Base-by-base conservation (phyloP, 2,888 invertebrate species). In the Geophilus truncorum region DNA sequence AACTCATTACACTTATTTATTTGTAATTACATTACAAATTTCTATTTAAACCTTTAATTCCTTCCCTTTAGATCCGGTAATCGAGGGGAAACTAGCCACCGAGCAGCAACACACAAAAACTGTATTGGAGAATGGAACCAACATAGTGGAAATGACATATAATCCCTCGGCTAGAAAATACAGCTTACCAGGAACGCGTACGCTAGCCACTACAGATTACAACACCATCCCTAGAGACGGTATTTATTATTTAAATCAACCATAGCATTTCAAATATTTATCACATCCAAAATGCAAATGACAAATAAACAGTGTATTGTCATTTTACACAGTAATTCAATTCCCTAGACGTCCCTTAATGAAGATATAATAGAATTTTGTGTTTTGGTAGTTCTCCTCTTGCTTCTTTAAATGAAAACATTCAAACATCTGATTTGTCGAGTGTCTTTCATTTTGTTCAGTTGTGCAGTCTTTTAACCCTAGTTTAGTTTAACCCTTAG, bases 71-170 rank as follows among this genome's bases (percentile, higher is more conserved):
- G 80, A 80, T 80, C 80, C 80, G 18, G 70, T 32, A 9, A 70
- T 70, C 5, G 80, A 80, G 9, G 30, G 57, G n/a, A 80, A 80
- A 32, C 23, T 70, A 25, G 25, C 34, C 28, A 25, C 80, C 15
- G 30, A 30, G 4, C 40, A 30, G n/a, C 79, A 57, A 28, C 32
- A 30, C 30, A 40, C 32, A 18, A 80, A 80, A 80, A 34, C 70
- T 5, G 80, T 23, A 57, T 32, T 80, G 15, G 80, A 80, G 18
- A 80, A 57, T 30, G 80, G 62, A 62, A 21, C 80, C n/a, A 70
- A 70, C 34, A 21, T 18, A 28, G 80, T 80, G 9, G 80, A 80
- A 34, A 57, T 80, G 80, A 80, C 80, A 18, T 80, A 34, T 80
- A 80, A 57, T 18, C 80, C 80, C 10, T 80, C 80, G 34, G 30